Base-by-base conservation (phyloP, 2,797 vertebrate genomes). In the Muscicapa striata region DNA sequence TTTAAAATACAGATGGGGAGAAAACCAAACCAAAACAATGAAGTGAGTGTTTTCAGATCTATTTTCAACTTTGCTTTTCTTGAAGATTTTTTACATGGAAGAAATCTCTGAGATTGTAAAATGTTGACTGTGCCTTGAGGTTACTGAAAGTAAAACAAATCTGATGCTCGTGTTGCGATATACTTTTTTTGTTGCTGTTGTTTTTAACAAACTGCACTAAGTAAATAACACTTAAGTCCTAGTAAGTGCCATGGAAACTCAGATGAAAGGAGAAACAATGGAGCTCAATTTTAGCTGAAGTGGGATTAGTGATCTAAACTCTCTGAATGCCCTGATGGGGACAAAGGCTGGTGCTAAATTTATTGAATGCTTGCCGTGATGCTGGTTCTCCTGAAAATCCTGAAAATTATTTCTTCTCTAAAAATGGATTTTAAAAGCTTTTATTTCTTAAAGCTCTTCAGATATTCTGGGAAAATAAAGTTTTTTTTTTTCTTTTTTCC, bases 11-110 rank as follows among this genome's bases (percentile, higher is more conserved):
- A 93, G 84, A 86, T 51, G 70, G 87, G 62, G 29, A 40, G 91
- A 84, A 90, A 91, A 36, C 13, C 66, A 59, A 95, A 76, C 46
- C 87, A 93, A 92, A 94, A 81, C 52, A 89, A 85, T 38, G 61
- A 93, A 92, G 40, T 24, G 38, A 55, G 74, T 41, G 46, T 79
- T 91, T 76, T 76, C 77, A 90, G 76, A 46, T 92, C 91, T 94
- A 1, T 97, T 94, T 96, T 89, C 90, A 96, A 97, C 95, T 97
- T 97, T 52, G 45, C 29, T 88, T 87, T 75, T 73, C 36, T 52
- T 18, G 41, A 94, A 88, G 84, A 61, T 81, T 93, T 84, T 95
- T 92, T 70, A 88, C 66, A 23, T 1, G 13, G 74, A 87, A 40
- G 19, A 78, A 32, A 13, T 78, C 45, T 55, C 70, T 1, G 9